These are phyloP conservation scores for Ceriagrion tenellum DNA, from an alignment of 2,888 invertebrate species.

Conservation along the genomic window DNA sequence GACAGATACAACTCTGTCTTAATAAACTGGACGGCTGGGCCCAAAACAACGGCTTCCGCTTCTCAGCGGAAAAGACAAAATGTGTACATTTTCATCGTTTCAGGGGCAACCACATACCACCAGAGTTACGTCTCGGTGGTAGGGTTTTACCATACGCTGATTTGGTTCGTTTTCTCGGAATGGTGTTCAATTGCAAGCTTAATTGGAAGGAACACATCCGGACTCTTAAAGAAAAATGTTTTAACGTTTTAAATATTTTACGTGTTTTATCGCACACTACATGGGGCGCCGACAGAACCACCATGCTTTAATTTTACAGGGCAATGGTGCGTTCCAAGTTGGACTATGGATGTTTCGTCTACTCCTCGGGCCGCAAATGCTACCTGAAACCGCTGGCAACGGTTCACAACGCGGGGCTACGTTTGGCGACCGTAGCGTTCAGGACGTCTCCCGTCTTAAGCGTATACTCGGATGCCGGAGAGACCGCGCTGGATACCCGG, in stretches of 20 bases:
- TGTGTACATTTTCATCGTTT: background rate
- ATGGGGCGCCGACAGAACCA: background rate
- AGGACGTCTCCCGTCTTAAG: too few species aligned
- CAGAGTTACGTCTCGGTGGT: background rate
- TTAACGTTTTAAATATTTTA: background rate
- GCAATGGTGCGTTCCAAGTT: too few species aligned
- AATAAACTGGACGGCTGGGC: background rate
- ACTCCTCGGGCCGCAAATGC: too few species aligned
- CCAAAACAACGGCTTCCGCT: background rate
- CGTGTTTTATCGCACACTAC: background rate
- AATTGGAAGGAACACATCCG: background rate
- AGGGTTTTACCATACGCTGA: background rate
- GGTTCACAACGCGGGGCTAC: too few species aligned
- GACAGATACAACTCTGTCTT: background rate
- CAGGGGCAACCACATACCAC: background rate
- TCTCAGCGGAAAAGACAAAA: background rate
- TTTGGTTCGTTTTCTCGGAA: background rate
- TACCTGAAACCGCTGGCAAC: too few species aligned
- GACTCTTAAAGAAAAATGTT: background rate
- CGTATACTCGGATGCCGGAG: too few species aligned
- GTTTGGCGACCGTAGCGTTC: too few species aligned
- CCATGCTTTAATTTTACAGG: background rate
- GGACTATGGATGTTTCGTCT: too few species aligned
- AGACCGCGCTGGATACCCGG: too few species aligned
- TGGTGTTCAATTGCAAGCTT: background rate